Conservation (phyloP, 2,113 vertebrate genomes). For the Lanius ludovicianus region DNA sequence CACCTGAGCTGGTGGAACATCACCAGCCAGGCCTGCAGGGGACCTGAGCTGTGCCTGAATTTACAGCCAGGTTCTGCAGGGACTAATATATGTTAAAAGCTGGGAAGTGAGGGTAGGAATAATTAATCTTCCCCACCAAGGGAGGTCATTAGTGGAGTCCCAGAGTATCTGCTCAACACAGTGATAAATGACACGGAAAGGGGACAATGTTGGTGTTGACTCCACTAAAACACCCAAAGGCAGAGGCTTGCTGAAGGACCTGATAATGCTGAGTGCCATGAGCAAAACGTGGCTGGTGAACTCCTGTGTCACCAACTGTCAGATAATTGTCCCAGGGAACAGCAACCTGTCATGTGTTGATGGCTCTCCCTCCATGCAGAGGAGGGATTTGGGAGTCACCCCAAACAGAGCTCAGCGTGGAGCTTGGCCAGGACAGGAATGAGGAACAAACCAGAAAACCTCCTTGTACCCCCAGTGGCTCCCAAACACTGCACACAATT, state of each 20-base stretch:
- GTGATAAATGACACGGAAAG: neutral
- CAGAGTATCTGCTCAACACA: neutral
- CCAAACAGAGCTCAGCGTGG: neutral
- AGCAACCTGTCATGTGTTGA: neutral
- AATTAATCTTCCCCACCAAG: neutral
- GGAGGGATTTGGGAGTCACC: neutral
- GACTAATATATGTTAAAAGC: neutral
- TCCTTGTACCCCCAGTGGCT: neutral
- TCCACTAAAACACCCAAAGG: neutral
- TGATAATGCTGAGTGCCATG: neutral
- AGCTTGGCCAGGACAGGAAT: neutral
- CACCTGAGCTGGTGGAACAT: neutral
- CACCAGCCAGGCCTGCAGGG: neutral
- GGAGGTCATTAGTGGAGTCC: neutral
- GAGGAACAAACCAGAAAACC: neutral
- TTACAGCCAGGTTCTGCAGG: neutral
- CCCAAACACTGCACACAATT: neutral
- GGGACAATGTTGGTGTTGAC: neutral
- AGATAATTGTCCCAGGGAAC: neutral
- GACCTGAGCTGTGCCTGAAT: neutral
- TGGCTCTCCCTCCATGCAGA: neutral
- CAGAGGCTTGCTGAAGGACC: neutral
- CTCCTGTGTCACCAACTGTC: neutral
- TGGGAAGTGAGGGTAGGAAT: neutral
- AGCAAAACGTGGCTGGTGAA: neutral